Percentiles rank a stretch among this genome's conserved stretches.
phyloP scores from a whole-genome alignment of 2,888 invertebrate genomes.

The Stenoptilia bipunctidactyla region DNA sequence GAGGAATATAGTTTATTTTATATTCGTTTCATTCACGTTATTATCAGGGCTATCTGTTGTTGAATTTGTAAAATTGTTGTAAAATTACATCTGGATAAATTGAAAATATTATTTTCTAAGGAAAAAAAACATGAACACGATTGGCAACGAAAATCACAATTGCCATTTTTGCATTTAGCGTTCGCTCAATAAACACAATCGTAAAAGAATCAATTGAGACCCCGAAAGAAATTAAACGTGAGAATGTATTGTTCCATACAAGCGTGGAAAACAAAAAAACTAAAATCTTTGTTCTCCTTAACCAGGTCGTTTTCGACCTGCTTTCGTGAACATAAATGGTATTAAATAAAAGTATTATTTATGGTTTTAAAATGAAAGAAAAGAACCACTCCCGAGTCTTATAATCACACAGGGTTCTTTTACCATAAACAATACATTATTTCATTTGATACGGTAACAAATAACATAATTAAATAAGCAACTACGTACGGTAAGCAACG shows the following conservation, averaged over 20 bases:
- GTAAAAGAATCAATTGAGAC: slow-evolving; percentile 66
- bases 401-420: slow-evolving; percentile 15
- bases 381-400: slow-evolving; percentile 9
- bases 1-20: too few species aligned
- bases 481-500: too few species aligned
- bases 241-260: slow-evolving; percentile 68
- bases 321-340: slow-evolving; percentile 60
- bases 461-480: too few species aligned
- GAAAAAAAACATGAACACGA: too few species aligned
- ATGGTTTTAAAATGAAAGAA: slow-evolving; percentile 50
- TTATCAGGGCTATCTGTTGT: too few species aligned
- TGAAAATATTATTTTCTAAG: too few species aligned
- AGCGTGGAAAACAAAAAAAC: slow-evolving; percentile 65
- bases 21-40: too few species aligned
- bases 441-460: slow-evolving; percentile 6
- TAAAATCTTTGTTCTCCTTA: slow-evolving; percentile 56
- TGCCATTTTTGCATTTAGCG: slow-evolving; percentile 55
- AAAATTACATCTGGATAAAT: too few species aligned
- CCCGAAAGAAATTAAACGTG: slow-evolving; percentile 68
- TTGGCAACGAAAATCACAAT: slow-evolving; percentile 37
- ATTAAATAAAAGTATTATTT: slow-evolving; percentile 61
- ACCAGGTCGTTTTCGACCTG: slow-evolving; percentile 66
- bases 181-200: slow-evolving; percentile 67
- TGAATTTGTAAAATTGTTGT: too few species aligned
- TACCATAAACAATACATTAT: slow-evolving; percentile 30